Percentiles rank a stretch among this genome's conserved stretches.
These are phyloP conservation scores for Coelopa frigida DNA, from an alignment of 1,140 invertebrate species.

Conservation along the genomic window DNA sequence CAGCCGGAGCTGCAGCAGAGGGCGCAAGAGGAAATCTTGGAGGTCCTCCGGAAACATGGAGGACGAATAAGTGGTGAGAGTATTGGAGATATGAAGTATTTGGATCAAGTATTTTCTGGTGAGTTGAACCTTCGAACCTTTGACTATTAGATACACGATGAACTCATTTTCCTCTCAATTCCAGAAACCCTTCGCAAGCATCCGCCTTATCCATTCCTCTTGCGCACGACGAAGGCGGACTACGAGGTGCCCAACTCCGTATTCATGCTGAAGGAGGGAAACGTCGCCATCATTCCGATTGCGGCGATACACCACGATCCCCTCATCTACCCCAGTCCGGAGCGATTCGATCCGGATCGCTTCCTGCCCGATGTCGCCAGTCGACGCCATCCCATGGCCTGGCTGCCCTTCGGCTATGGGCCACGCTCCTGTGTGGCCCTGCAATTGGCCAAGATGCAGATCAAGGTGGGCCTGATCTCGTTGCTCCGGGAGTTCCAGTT, in stretches of 20 bases:
- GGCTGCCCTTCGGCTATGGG: conserved; percentile 56
- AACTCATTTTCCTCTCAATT: conserved; percentile 8
- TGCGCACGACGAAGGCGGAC: conserved; percentile 46
- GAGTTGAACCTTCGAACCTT: conserved; percentile 2
- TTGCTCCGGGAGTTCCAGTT: conserved; percentile 42
- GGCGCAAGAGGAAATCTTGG: conserved; percentile 51
- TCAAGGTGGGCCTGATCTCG: conserved; percentile 50
- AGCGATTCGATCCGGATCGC: conserved; percentile 60
- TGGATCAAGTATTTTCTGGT: conserved; percentile 54
- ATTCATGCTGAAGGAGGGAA: conserved; percentile 47
- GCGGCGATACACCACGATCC: conserved; percentile 59
- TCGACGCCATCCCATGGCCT: conserved; percentile 46
- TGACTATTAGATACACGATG: not conserved
- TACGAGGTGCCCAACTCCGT: conserved; percentile 49
- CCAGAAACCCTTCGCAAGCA: conserved; percentile 53
- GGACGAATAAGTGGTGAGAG: conserved; percentile 42
- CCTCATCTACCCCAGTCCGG: conserved; percentile 56
- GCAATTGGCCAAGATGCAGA: conserved; percentile 55
- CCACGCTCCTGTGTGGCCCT: conserved; percentile 47
- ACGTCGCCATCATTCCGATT: conserved; percentile 48
- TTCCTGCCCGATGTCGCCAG: conserved; percentile 50
- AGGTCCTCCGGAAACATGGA: conserved; percentile 33
- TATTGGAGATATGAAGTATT: conserved; percentile 47
- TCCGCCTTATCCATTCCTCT: conserved; percentile 48
- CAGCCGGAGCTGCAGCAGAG: conserved; percentile 55